phyloP scores from a whole-genome alignment of 2,113 vertebrate genomes.

The Neogale vison region DNA sequence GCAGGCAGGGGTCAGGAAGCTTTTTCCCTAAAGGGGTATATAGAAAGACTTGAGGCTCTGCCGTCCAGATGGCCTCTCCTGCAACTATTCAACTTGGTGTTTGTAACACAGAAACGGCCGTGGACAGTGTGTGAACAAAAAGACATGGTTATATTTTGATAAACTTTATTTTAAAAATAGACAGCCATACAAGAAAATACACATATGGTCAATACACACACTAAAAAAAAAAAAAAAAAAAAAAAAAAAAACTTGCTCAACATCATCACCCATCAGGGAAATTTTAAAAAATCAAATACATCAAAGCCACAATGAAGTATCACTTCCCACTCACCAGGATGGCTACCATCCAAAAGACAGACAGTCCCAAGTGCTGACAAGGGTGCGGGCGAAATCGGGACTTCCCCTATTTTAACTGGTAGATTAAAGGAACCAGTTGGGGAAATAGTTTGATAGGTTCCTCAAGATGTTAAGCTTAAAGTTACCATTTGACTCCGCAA shows the following conservation, averaged over 20 bases:
- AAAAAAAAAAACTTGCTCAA: too few species aligned
- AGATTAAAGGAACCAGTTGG: neutral
- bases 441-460: neutral
- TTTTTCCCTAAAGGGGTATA: neutral
- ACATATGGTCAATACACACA: neutral
- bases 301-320: neutral
- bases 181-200: neutral
- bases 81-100: too few species aligned
- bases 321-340: neutral
- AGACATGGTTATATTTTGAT: neutral
- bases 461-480: neutral
- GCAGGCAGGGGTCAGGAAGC: neutral
- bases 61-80: neutral
- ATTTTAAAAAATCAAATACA: neutral
- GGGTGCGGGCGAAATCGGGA: neutral
- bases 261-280: neutral
- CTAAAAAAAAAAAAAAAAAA: too few species aligned
- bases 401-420: neutral
- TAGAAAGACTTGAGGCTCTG: neutral
- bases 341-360: neutral
- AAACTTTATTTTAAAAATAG: neutral
- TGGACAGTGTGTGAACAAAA: too few species aligned
- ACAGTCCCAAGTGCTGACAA: neutral
- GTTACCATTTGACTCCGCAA: neutral
- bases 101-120: neutral